Evolutionary conservation across 1,140 invertebrate species (phyloP), one percentile per base, ranked within the genome.

Genomic region (Cydia pomonella): DNA sequence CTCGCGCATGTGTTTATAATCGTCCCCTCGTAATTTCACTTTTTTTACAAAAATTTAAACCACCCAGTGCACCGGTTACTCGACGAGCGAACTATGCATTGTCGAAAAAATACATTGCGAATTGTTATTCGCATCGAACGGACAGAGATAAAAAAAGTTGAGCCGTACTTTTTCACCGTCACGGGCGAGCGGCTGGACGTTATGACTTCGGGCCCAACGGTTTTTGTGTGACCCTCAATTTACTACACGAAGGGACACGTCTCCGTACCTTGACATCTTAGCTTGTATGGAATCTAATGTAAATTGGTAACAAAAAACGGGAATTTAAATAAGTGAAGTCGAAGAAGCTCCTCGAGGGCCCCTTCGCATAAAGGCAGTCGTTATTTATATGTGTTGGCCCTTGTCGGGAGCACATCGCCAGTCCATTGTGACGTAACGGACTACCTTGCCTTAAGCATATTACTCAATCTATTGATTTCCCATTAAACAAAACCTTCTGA

Each of bases 161-260:
- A 75, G 78, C 78, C 82, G 79, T 76, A 84, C 80, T 87, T 89
- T 91, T 89, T 87, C 84, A 86, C 73, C 82, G 82, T 80, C 81
- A 78, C 78, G 81, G 77, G 74, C 84, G 80, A 83, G 77, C 84
- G 87, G 84, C 88, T 92, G 91, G 90, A 92, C 89, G 83, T 92
- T 92, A 92, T 88, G 87, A 86, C 82, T 80, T 78, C 80, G 79
- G 84, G 87, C 84, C 81, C 87, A 92, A 92, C 91, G 91, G 91
- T 92, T 92, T 92, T 92, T 92, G 88, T 90, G 85, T 91, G 88
- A 90, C 90, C 91, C 90, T 82, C 84, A 89, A 90, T 91, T 92
- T 92, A 89, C 87, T 87, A 91, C 82, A 86, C 82, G 89, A 86
- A 90, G 88, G 88, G 89, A 87, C 86, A 85, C 77, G 80, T 81